phyloP scores from a whole-genome alignment of 2,888 invertebrate species.

The Pristionchus arcanus region DNA sequence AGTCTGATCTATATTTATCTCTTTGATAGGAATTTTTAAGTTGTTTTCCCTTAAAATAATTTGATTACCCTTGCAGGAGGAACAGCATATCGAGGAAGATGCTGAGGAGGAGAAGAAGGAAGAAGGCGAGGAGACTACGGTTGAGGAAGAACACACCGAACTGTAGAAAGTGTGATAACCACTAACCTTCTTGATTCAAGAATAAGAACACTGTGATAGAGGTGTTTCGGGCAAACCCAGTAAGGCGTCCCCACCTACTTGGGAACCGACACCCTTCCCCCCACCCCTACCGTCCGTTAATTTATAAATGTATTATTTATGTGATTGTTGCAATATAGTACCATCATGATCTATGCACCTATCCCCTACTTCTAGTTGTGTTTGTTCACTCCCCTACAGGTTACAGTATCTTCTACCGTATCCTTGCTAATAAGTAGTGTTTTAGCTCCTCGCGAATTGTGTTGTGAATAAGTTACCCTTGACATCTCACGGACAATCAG shows the following conservation, averaged over 20 bases:
- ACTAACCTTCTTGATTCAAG: background rate
- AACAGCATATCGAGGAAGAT: slow-evolving; percentile 83
- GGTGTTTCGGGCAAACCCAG: slow-evolving; percentile 49
- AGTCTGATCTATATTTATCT: slow-evolving; percentile 15
- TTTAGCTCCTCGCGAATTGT: slow-evolving; percentile 30
- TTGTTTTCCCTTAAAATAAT: background rate
- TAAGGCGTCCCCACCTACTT: background rate
- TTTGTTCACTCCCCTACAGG: slow-evolving; percentile 18
- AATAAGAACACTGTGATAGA: slow-evolving; percentile 47
- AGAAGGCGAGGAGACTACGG: slow-evolving; percentile 68
- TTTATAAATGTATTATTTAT: slow-evolving; percentile 42
- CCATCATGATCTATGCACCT: slow-evolving; percentile 10
- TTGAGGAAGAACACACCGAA: slow-evolving; percentile 77
- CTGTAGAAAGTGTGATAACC: slow-evolving; percentile 62
- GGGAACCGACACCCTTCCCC: slow-evolving; percentile 47
- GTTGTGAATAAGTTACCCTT: slow-evolving; percentile 7
- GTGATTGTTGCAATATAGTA: slow-evolving; percentile 45
- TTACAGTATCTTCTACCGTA: slow-evolving; percentile 30
- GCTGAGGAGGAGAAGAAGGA: slow-evolving; percentile 82
- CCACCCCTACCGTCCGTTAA: background rate
- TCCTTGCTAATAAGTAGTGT: slow-evolving; percentile 23
- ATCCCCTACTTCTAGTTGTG: slow-evolving; percentile 14
- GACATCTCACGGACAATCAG: slow-evolving; percentile 35
- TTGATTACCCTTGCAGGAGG: slow-evolving; percentile 54
- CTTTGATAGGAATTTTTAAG: background rate